Base-by-base conservation (phyloP, 2,797 vertebrate species). In the Carduelis carduelis region DNA sequence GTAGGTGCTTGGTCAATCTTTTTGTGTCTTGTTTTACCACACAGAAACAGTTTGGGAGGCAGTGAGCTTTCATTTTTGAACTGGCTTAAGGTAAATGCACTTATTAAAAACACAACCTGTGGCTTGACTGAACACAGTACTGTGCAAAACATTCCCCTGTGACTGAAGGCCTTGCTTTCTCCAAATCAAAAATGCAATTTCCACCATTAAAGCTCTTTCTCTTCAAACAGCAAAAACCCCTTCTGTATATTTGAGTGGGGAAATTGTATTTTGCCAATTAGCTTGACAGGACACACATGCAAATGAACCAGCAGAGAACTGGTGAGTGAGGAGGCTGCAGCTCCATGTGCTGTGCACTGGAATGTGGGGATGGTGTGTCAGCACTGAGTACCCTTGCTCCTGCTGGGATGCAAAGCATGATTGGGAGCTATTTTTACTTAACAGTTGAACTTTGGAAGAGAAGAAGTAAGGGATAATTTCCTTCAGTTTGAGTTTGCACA, bases 401-500 rank as follows among this genome's bases (percentile, higher is more conserved):
- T 82, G 76, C 66, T 66, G 84, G 46, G 76, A 39, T 57, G 15
- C 0, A 5, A n/a, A 59, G 47, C 15, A 6, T 30, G 68, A 52
- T 39, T 65, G 49, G 0, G 0, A 92, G 65, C 80, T 97, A 59
- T 79, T 97, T 94, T 91, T 95, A 20, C 28, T 70, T 21, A 88
- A 49, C 68, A 60, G 90, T 89, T 93, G 76, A 90, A 95, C 79
- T 89, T 78, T 35, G 71, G 59, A 78, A 78, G 76, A 88, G 74
- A 57, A 89, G 70, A 4, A 86, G 44, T 27, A 77, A 68, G 69
- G 74, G 60, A 52, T 91, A 53, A 80, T 93, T 93, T 84, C 89
- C 83, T 92, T 83, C 74, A 34, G 53, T 92, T 93, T 87, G 87
- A 82, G 83, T 84, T 84, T 80, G 86, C 82, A 90, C 49, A 5